Evolutionary conservation across 2,797 vertebrate species (phyloP), one percentile per base, ranked within the genome.

Genomic region (Vireo griseus): DNA sequence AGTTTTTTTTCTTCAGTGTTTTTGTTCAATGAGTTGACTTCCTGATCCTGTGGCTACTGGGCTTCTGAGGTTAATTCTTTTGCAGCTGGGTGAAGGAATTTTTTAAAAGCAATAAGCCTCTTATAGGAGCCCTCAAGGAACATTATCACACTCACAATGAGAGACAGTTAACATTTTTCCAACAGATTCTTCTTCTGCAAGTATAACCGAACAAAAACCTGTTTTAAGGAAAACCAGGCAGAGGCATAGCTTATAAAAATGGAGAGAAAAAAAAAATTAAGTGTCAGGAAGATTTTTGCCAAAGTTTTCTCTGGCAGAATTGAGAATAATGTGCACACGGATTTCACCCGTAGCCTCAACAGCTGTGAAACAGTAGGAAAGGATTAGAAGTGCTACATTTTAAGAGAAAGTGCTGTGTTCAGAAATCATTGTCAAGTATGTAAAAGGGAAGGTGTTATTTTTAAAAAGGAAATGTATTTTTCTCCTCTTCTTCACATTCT

Each of bases 381-480:
- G 28, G 51, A 79, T 90, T 85, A 85, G 39, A 80, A 75, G 75
- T 89, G 74, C 5, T 88, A 62, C 47, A 83, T 91, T 87, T 86
- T 55, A 74, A 83, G 29, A 69, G 18, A n/a, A 96, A 89, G n/a
- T 77, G 68, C 57, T 85, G 54, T 66, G 29, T 68, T 75, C 68
- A 66, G 62, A 94, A 92, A 81, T 77, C 29, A 80, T 75, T 92
- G 73, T 86, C 77, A 81, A 82, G 57, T 58, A 72, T 22, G 40
- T 59, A 76, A 81, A 78, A 69, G 11, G 24, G n/a, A 92, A 86
- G 8, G 13, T 81, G 51, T 69, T 79, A 88, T 66, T 68, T 96
- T 78, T 20, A 69, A 78, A 92, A 90, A 77, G 48, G 1, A 86
- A 88, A 88, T 79, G 1, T 12, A 45, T 75, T 88, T 83, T 86